Percentiles rank a stretch among this genome's conserved stretches.
phyloP scores from a whole-genome alignment of 2,113 vertebrate genomes.

The Forbesichthys papilliferus region DNA sequence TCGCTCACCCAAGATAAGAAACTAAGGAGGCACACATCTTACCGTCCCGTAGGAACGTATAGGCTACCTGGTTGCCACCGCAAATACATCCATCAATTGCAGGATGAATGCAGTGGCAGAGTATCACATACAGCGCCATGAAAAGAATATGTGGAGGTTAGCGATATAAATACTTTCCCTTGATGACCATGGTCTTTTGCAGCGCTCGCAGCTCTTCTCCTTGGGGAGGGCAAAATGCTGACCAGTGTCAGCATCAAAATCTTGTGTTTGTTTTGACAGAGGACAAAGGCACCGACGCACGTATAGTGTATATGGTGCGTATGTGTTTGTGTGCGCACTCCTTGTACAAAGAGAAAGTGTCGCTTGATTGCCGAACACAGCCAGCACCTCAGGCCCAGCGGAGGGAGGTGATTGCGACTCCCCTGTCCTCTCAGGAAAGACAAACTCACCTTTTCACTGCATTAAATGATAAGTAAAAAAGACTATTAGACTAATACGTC shows the following conservation, averaged over 20 bases:
- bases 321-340: neutral
- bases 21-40: too few relatives aligned
- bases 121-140: neutral
- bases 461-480: neutral
- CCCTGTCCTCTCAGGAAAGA: slow-evolving; percentile 1
- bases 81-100: too few relatives aligned
- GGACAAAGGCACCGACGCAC: neutral
- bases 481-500: neutral
- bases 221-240: neutral
- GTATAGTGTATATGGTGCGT: neutral
- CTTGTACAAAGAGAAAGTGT: too few relatives aligned
- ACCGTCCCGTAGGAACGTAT: too few relatives aligned
- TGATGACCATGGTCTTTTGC: neutral
- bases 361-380: neutral
- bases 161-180: neutral
- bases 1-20: too few relatives aligned
- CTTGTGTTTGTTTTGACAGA: slow-evolving; percentile 1
- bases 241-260: slow-evolving; percentile 5
- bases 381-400: neutral
- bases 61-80: too few relatives aligned
- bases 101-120: neutral
- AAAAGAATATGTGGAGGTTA: neutral
- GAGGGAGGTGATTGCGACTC: neutral
- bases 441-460: slow-evolving; percentile 1
- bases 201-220: neutral